Evolutionary conservation across 2,113 vertebrate species (phyloP).

Genomic region (Pituophis catenifer): DNA sequence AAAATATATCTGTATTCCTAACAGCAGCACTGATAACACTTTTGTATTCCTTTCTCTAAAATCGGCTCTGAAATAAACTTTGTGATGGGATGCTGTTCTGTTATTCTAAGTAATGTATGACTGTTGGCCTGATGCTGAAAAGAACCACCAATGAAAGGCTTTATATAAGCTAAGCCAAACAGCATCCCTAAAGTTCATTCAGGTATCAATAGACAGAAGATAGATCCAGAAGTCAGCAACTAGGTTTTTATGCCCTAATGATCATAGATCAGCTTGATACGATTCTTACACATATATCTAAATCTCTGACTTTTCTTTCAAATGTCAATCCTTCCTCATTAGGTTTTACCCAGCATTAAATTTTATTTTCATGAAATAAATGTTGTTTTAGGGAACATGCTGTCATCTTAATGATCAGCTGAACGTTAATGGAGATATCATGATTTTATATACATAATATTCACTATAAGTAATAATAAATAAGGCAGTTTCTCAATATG

Average conservation of each 20-base stretch:
- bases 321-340: not conserved
- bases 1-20: not conserved
- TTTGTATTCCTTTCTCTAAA: not conserved
- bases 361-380: not conserved
- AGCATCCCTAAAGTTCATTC: not conserved
- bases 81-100: not conserved
- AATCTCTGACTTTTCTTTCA: not conserved
- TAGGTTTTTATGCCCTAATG: not conserved
- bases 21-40: not conserved
- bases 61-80: not conserved
- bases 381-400: conserved; percentile 12
- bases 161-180: not conserved
- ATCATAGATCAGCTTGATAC: not conserved
- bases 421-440: not conserved
- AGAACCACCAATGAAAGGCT: not conserved
- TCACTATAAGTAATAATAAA: not conserved
- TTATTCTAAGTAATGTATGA: not conserved
- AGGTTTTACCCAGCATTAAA: not conserved
- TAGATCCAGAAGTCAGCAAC: not conserved
- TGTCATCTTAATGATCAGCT: not conserved
- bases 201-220: not conserved
- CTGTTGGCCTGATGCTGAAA: not conserved
- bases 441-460: not conserved
- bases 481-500: conserved; percentile 25
- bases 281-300: not conserved